phyloP scores from a whole-genome alignment of 2,113 vertebrate genomes.

The Syngnathus scovelli region DNA sequence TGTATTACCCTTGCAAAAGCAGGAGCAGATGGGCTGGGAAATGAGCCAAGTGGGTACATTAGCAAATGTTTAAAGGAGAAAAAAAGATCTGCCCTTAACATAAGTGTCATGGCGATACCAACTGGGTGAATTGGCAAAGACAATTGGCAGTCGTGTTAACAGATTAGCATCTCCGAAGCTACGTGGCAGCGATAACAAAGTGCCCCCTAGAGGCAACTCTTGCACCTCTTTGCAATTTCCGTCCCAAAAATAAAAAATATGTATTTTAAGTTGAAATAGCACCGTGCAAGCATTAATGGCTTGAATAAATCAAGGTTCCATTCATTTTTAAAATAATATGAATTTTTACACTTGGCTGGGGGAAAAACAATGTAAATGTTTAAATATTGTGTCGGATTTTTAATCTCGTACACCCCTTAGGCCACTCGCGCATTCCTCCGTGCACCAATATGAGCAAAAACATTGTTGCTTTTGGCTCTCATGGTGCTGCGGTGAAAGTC shows the following conservation, averaged over 20 bases:
- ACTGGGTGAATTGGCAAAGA: not conserved
- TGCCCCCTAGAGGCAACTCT: too few relatives aligned
- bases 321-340: too few relatives aligned
- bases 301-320: too few relatives aligned
- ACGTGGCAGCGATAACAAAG: too few relatives aligned
- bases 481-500: not conserved
- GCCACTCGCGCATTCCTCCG: too few relatives aligned
- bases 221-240: too few relatives aligned
- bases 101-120: not conserved
- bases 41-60: not conserved
- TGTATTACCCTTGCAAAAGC: not conserved
- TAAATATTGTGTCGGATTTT: not conserved
- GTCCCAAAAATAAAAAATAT: too few relatives aligned
- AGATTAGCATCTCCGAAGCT: too few relatives aligned
- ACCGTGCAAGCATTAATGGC: too few relatives aligned
- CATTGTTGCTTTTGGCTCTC: not conserved
- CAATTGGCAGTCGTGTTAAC: too few relatives aligned
- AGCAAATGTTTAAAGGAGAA: not conserved
- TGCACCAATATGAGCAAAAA: not conserved
- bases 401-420: not conserved
- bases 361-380: not conserved
- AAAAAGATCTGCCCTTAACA: not conserved
- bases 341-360: too few relatives aligned
- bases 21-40: not conserved
- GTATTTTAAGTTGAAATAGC: too few relatives aligned